Conservation (phyloP, 2,113 vertebrate species). For the Elgaria multicarinata region DNA sequence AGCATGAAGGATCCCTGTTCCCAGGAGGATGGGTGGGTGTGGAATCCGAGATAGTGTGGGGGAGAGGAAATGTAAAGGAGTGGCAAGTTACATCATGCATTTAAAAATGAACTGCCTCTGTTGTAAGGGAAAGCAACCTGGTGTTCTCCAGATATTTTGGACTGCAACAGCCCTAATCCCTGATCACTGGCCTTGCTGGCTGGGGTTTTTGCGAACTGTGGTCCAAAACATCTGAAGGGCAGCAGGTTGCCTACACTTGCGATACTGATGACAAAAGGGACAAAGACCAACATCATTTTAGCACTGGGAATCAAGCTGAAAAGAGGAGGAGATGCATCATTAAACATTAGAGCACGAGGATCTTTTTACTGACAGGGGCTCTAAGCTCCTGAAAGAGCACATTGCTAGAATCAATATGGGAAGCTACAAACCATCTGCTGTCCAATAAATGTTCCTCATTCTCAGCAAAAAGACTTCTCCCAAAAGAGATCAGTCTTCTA, state of each 20-base stretch:
- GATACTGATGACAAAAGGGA: neutral
- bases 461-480: neutral
- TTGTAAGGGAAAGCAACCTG: too few species aligned
- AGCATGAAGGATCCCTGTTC: neutral
- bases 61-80: neutral
- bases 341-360: slow-evolving; percentile 5
- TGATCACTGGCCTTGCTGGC: too few species aligned
- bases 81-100: neutral
- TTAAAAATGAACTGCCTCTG: neutral
- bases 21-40: neutral
- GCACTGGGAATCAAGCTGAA: neutral
- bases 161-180: too few species aligned
- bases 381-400: slow-evolving; percentile 3
- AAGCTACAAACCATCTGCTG: neutral
- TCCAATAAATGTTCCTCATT: neutral
- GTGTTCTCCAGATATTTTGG: too few species aligned
- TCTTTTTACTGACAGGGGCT: neutral
- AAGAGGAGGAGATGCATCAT: neutral
- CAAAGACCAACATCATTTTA: neutral
- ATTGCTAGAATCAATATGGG: neutral
- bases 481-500: neutral
- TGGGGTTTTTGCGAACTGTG: too few species aligned
- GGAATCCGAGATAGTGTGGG: neutral
- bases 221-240: too few species aligned
- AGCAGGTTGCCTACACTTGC: too few species aligned